phyloP scores from a whole-genome alignment of 2,888 invertebrate species.

The Oscheius onirici region DNA sequence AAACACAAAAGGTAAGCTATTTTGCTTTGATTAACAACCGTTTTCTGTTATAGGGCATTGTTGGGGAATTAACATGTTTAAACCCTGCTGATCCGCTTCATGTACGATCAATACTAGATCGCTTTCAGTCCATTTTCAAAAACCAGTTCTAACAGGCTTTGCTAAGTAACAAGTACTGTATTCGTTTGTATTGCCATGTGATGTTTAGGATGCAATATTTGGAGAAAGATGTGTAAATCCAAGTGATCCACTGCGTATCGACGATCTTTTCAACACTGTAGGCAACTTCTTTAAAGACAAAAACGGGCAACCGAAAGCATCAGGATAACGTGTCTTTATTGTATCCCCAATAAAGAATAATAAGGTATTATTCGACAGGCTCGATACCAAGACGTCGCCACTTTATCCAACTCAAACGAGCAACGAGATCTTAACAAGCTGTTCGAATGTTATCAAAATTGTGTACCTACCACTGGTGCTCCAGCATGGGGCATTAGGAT shows the following conservation, averaged over 20 bases:
- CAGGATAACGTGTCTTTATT: slow-evolving; percentile 9
- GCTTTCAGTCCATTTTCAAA: slow-evolving; percentile 63
- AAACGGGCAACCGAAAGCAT: slow-evolving; percentile 16
- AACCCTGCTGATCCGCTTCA: slow-evolving; percentile 70
- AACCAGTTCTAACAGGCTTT: slow-evolving; percentile 39
- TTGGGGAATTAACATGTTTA: slow-evolving; percentile 61
- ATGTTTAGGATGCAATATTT: slow-evolving; percentile 16
- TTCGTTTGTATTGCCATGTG: neutral
- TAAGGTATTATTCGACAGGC: slow-evolving; percentile 31
- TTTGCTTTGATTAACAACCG: neutral
- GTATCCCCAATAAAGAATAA: slow-evolving; percentile 4
- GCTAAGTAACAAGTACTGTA: slow-evolving; percentile 22
- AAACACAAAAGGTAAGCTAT: slow-evolving; percentile 43
- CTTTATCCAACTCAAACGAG: slow-evolving; percentile 96
- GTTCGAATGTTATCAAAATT: neutral
- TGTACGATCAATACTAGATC: slow-evolving; percentile 60
- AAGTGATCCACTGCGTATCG: slow-evolving; percentile 21
- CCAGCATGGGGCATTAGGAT: slow-evolving; percentile 63
- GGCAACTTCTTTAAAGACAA: slow-evolving; percentile 19
- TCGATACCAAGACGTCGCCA: slow-evolving; percentile 94
- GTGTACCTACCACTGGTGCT: slow-evolving; percentile 65
- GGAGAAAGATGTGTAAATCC: slow-evolving; percentile 19
- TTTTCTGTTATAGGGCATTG: slow-evolving; percentile 48
- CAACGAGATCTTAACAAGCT: slow-evolving; percentile 84
- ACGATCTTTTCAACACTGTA: slow-evolving; percentile 17